Percentiles rank a stretch among this genome's conserved stretches.
These are phyloP conservation scores for Pteria penguin DNA, from an alignment of 2,888 invertebrate genomes.

Conservation along the genomic window DNA sequence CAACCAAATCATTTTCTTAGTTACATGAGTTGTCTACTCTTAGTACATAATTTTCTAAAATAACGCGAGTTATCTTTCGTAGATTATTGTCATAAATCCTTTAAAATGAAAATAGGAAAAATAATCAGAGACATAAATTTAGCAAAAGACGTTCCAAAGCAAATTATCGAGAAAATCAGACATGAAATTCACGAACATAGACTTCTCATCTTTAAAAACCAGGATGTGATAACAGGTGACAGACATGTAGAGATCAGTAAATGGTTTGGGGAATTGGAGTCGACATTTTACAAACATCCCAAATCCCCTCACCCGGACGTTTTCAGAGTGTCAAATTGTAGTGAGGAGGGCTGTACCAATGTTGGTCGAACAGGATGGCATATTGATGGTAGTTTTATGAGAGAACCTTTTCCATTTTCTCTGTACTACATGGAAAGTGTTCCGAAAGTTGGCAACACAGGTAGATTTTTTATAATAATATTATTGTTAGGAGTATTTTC, in stretches of 20 bases:
- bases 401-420: conserved; percentile 70
- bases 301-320: conserved; percentile 75
- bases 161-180: conserved; percentile 64
- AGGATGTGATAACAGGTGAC: conserved; percentile 65
- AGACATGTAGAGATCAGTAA: conserved; percentile 72
- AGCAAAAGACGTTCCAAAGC: conserved; percentile 52
- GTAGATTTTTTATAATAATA: conserved; percentile 46
- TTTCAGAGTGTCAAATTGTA: conserved; percentile 74
- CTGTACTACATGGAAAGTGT: conserved; percentile 74
- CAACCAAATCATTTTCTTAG: no score
- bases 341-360: conserved; percentile 71
- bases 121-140: conserved; percentile 68
- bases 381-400: conserved; percentile 77
- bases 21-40: no score
- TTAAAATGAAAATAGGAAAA: conserved; percentile 57
- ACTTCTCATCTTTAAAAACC: conserved; percentile 73
- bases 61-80: not conserved
- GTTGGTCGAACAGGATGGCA: conserved; percentile 78
- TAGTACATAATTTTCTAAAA: no score
- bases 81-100: not conserved
- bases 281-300: conserved; percentile 76
- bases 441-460: conserved; percentile 73
- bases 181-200: conserved; percentile 67
- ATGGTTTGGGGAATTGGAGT: conserved; percentile 76
- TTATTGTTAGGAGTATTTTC: not conserved